These are phyloP conservation scores for Melanostoma scalare DNA, from an alignment of 2,888 invertebrate species.

Conservation along the genomic window DNA sequence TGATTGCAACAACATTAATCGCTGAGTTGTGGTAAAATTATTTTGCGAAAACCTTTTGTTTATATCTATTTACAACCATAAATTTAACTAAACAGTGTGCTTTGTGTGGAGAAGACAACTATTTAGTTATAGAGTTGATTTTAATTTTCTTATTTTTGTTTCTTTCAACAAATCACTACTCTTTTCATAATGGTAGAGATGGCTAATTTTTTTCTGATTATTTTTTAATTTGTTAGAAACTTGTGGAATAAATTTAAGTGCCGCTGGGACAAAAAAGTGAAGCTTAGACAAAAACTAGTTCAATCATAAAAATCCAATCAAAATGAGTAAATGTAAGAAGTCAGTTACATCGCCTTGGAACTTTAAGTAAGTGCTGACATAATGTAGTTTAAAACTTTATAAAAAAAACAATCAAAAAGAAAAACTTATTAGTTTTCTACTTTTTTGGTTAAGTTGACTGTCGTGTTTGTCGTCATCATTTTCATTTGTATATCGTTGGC, in stretches of 20 bases:
- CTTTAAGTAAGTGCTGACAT: slow-evolving; percentile 68
- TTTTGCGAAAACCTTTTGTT: slow-evolving; percentile 2
- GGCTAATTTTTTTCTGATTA: too few species aligned
- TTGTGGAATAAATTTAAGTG: slow-evolving; percentile 10
- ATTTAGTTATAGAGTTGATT: too few species aligned
- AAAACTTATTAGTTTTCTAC: slow-evolving; percentile 6
- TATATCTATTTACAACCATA: background rate
- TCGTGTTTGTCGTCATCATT: slow-evolving; percentile 1
- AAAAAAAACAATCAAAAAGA: slow-evolving; percentile 6
- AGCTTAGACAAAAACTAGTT: background rate
- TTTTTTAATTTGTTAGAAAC: too few species aligned
- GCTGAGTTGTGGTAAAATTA: slow-evolving; percentile 71
- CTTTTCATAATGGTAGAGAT: too few species aligned
- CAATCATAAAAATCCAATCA: slow-evolving; percentile 15
- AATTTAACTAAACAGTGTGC: slow-evolving; percentile 4
- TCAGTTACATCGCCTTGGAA: slow-evolving; percentile 58
- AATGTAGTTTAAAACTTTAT: background rate
- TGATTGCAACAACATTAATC: slow-evolving; percentile 64
- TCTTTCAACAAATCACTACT: too few species aligned
- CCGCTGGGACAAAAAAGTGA: slow-evolving; percentile 10
- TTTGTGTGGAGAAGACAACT: too few species aligned
- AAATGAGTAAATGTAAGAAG: slow-evolving; percentile 58
- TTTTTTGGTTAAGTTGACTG: slow-evolving; percentile 23
- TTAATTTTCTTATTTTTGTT: too few species aligned
- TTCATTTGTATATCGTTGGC: background rate